Percentiles rank a stretch among this genome's conserved stretches.
Conservation (phyloP, 2,113 vertebrate genomes). For the Cheilinus undulatus region DNA sequence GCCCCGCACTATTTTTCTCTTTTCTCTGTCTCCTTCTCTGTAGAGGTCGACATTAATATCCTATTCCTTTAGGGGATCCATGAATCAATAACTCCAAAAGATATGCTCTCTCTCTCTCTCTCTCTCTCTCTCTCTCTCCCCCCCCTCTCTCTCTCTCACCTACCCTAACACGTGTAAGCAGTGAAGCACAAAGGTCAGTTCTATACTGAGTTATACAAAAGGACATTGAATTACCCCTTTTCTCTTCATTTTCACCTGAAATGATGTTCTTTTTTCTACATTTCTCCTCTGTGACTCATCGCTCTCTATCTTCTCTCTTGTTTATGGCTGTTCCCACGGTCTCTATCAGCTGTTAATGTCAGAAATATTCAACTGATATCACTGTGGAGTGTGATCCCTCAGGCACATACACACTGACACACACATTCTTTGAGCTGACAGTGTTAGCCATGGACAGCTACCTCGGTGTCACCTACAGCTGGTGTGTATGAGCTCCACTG, state of each 20-base stretch:
- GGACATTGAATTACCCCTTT: not conserved
- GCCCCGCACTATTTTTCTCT: constrained; percentile 9
- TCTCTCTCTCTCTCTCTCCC: no score
- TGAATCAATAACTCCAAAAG: constrained; percentile 66
- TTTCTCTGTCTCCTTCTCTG: constrained; percentile 11
- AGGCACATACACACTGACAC: not conserved
- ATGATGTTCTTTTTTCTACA: not conserved
- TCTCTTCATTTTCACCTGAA: not conserved
- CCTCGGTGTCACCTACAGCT: constrained; percentile 65
- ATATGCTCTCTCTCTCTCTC: not conserved
- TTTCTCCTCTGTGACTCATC: no score
- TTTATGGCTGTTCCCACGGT: no score
- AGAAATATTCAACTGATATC: no score
- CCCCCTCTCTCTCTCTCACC: no score
- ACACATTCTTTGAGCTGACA: constrained; percentile 40
- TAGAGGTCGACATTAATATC: constrained; percentile 70
- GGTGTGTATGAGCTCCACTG: constrained; percentile 68
- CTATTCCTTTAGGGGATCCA: constrained; percentile 52
- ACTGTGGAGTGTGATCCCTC: no score
- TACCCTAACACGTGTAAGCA: not conserved
- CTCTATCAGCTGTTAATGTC: no score
- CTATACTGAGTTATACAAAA: not conserved
- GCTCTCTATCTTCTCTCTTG: no score
- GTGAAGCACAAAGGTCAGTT: not conserved
- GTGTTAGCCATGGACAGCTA: constrained; percentile 25